These are phyloP conservation scores for Chouioia cunea DNA, from an alignment of 2,888 invertebrate genomes.

Conservation along the genomic window DNA sequence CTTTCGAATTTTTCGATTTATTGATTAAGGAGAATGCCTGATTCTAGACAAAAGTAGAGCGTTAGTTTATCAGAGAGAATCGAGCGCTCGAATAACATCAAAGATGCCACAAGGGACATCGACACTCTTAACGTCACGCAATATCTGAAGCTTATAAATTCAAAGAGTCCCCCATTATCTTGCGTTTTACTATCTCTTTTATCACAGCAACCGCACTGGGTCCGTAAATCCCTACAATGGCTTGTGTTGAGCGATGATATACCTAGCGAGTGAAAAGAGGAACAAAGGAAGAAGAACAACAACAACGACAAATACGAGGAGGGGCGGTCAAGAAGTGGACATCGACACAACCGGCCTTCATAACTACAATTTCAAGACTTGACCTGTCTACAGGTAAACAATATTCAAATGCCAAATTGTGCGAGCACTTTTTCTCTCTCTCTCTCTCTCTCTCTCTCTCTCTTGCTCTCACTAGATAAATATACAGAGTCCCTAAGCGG, in stretches of 20 bases:
- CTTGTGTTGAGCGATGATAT: slow-evolving; percentile 20
- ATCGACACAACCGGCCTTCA: no score
- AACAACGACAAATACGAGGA: no score
- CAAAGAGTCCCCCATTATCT: background rate
- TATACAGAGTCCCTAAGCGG: background rate
- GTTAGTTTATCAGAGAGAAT: background rate
- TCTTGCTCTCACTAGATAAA: no score
- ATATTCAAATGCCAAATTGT: slow-evolving; percentile 21
- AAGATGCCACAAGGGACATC: background rate
- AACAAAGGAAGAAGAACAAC: background rate
- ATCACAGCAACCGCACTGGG: background rate
- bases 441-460: no score
- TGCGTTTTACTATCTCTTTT: background rate
- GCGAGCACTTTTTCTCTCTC: no score
- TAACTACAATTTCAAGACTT: background rate
- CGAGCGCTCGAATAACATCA: background rate
- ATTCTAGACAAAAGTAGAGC: no score
- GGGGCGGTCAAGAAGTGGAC: no score
- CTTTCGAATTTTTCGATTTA: no score
- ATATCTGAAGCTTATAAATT: no score
- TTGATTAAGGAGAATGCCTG: no score
- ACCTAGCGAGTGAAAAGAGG: background rate
- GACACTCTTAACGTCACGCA: slow-evolving; percentile 6
- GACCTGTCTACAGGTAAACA: slow-evolving; percentile 16
- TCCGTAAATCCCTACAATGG: slow-evolving; percentile 19